Conservation (phyloP, 1,140 invertebrate species). For the Leptinotarsa undecemlineata region DNA sequence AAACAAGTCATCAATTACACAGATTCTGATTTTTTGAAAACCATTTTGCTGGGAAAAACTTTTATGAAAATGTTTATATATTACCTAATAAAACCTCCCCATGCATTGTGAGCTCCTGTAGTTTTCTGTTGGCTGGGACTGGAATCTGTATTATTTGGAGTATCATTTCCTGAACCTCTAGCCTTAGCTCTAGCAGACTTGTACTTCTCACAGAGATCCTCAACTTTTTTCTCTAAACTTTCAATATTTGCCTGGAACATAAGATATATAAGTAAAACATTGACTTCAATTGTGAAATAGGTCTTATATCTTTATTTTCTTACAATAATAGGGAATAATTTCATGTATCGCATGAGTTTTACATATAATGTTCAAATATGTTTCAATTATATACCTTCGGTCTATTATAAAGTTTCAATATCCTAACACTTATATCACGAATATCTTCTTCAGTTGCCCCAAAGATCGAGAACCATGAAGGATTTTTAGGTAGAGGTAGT, state of each 20-base stretch:
- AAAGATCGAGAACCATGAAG: slow-evolving; percentile 88
- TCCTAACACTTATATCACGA: slow-evolving; percentile 80
- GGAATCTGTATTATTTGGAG: slow-evolving; percentile 60
- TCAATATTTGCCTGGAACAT: slow-evolving; percentile 70
- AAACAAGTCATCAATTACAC: no score
- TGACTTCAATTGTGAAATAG: no score
- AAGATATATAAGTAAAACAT: no score
- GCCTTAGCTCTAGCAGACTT: slow-evolving; percentile 75
- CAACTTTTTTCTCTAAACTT: slow-evolving; percentile 74
- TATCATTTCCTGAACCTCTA: slow-evolving; percentile 61
- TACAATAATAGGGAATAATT: no score
- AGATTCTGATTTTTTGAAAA: no score
- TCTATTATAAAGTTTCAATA: slow-evolving; percentile 83
- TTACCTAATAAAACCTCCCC: slow-evolving; percentile 66
- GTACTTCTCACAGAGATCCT: slow-evolving; percentile 73
- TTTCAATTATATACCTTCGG: slow-evolving; percentile 67
- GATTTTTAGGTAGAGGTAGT: slow-evolving; percentile 82
- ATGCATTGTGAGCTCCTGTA: slow-evolving; percentile 64
- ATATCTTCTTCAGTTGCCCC: slow-evolving; percentile 82
- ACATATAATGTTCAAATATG: background rate
- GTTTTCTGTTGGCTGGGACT: slow-evolving; percentile 52
- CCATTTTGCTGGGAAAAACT: no score
- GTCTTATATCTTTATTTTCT: no score
- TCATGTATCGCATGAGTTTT: no score
- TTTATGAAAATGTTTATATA: background rate